Evolutionary conservation across 2,113 vertebrate genomes (phyloP).

Genomic region (Pluvialis apricaria): DNA sequence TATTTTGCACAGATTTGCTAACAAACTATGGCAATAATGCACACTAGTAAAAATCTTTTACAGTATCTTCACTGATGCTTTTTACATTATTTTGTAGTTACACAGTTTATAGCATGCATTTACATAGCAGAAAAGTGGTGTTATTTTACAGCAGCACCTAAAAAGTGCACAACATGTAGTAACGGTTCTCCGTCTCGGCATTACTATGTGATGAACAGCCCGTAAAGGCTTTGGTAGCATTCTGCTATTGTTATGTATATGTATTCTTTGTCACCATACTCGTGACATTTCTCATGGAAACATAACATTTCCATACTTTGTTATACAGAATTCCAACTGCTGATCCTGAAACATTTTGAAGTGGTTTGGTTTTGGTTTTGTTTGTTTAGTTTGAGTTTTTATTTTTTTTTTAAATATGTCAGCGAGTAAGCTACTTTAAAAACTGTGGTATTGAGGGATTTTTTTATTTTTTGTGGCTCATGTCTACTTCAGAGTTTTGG

Average conservation of each 20-base stretch:
- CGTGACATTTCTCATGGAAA: neutral
- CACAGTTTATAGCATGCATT: neutral
- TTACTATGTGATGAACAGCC: neutral
- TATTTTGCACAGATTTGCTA: neutral
- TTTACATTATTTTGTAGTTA: neutral
- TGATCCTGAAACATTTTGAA: neutral
- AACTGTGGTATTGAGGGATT: neutral
- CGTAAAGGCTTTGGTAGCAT: neutral
- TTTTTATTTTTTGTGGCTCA: neutral
- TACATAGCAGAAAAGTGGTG: neutral
- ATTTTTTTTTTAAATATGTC: neutral
- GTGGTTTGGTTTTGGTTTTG: neutral
- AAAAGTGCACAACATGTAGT: neutral
- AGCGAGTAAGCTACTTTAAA: neutral
- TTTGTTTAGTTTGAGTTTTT: neutral
- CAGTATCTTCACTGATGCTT: neutral
- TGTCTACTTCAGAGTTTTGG: neutral
- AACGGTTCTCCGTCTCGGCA: neutral
- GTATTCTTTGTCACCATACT: neutral
- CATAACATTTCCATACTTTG: neutral
- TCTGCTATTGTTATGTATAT: neutral
- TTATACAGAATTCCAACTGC: neutral
- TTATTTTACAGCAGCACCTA: neutral
- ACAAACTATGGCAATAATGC: neutral
- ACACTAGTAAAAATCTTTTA: neutral